Percentiles rank a stretch among this genome's conserved stretches.
These are phyloP conservation scores for Actinia equina DNA, from an alignment of 64 coral and sea anemone genomes.

Conservation along the genomic window DNA sequence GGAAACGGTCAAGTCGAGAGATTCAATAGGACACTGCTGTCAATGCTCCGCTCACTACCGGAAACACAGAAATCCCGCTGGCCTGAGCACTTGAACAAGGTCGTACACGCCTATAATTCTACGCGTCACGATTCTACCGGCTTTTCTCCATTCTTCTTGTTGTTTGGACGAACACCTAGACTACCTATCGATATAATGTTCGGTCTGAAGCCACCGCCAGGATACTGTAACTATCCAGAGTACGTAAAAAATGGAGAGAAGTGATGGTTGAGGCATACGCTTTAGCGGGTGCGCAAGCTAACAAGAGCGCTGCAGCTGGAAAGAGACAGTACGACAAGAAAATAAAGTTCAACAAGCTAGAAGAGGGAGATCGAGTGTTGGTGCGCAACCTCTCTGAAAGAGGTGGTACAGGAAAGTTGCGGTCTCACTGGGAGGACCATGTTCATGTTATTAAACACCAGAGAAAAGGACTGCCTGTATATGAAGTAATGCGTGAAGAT, in stretches of 20 bases:
- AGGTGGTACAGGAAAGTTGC: slow-evolving; percentile 48
- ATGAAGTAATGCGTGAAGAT: slow-evolving; percentile 28
- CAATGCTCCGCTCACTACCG: slow-evolving; percentile 7
- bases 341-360: slow-evolving; percentile 18
- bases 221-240: too few relatives aligned
- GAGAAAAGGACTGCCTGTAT: slow-evolving; percentile 36
- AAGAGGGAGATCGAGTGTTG: slow-evolving; percentile 40
- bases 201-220: too few relatives aligned
- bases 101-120: slow-evolving; percentile 42
- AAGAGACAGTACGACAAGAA: slow-evolving; percentile 59
- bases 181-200: slow-evolving; percentile 33
- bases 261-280: too few relatives aligned
- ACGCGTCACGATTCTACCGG: slow-evolving; percentile 30
- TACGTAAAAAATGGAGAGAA: too few relatives aligned
- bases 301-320: slow-evolving; percentile 15
- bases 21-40: slow-evolving; percentile 1
- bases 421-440: slow-evolving; percentile 26
- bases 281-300: not conserved
- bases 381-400: slow-evolving; percentile 46
- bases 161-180: slow-evolving; percentile 29
- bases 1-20: slow-evolving; percentile 20
- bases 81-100: slow-evolving; percentile 33
- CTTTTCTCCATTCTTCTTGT: slow-evolving; percentile 18
- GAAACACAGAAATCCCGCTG: slow-evolving; percentile 8
- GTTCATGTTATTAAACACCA: slow-evolving; percentile 26